Evolutionary conservation across 2,797 vertebrate species (phyloP).

Genomic region (Masticophis lateralis): DNA sequence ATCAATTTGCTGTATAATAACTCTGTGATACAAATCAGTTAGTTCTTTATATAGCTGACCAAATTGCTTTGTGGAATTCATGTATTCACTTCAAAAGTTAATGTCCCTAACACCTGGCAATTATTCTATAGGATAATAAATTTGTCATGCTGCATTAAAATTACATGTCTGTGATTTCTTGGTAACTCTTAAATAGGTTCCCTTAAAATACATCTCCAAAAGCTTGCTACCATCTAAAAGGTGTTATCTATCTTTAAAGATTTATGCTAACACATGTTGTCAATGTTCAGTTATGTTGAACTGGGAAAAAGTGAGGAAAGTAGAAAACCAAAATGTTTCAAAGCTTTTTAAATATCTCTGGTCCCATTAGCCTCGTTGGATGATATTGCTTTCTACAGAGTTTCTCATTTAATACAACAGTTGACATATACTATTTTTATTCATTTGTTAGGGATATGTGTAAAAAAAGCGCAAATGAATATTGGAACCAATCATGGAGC

Average conservation of each 20-base stretch:
- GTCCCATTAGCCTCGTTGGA: not conserved
- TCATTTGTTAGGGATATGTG: not conserved
- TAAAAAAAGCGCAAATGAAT: not conserved
- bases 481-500: not conserved
- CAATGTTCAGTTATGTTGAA: not conserved
- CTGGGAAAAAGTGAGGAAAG: not conserved
- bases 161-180: constrained; percentile 34
- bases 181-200: constrained; percentile 32
- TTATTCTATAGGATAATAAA: constrained; percentile 32
- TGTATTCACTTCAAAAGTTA: constrained; percentile 50
- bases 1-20: constrained; percentile 53
- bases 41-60: constrained; percentile 43
- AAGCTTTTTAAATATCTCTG: not conserved
- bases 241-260: constrained; percentile 1
- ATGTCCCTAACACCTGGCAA: constrained; percentile 32
- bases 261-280: not conserved
- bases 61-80: constrained; percentile 45
- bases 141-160: constrained; percentile 50
- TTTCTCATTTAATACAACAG: not conserved
- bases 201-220: constrained; percentile 18
- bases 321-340: not conserved
- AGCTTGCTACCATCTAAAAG: constrained; percentile 3
- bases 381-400: not conserved
- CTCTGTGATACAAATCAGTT: constrained; percentile 41
- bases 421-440: not conserved